A percentile compares a stretch with the other conserved stretches of the same genome.
Evolutionary conservation across 1,140 invertebrate genomes (phyloP).

Genomic region (Macrocentrus cingulum): DNA sequence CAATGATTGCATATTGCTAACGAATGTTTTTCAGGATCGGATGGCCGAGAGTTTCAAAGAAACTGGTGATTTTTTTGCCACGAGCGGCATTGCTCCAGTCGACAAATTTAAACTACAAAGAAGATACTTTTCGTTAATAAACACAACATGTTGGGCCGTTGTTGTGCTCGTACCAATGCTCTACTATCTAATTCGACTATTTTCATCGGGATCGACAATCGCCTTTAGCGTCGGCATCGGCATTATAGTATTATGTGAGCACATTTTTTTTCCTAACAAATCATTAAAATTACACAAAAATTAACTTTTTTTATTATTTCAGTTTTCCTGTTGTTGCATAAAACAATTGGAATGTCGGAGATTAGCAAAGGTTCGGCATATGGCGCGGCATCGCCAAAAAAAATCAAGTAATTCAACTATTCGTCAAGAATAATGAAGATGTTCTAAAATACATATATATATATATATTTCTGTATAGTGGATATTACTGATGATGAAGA

Average conservation of each 20-base stretch:
- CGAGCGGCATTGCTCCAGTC: slow-evolving; percentile 69
- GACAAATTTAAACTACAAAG: slow-evolving; percentile 61
- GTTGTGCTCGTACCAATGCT: slow-evolving; percentile 71
- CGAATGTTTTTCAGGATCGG: slow-evolving; percentile 64
- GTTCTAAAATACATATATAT: slow-evolving; percentile 5
- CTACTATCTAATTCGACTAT: slow-evolving; percentile 68
- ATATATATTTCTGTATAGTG: slow-evolving; percentile 5
- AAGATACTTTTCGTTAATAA: slow-evolving; percentile 70
- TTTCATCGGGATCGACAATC: slow-evolving; percentile 73
- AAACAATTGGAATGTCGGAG: slow-evolving; percentile 80
- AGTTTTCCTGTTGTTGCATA: slow-evolving; percentile 78
- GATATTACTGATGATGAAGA: too few species aligned
- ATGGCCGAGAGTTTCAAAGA: slow-evolving; percentile 78
- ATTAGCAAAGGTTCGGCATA: slow-evolving; percentile 84
- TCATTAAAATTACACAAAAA: background rate
- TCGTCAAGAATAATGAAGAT: too few species aligned
- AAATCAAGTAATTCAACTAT: slow-evolving; percentile 36
- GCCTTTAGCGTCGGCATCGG: slow-evolving; percentile 68
- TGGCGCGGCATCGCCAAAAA: slow-evolving; percentile 58
- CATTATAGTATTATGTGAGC: slow-evolving; percentile 75
- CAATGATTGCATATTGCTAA: background rate
- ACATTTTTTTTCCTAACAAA: slow-evolving; percentile 36
- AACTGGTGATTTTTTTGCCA: slow-evolving; percentile 80
- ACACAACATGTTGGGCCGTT: slow-evolving; percentile 71
- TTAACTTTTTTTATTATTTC: slow-evolving; percentile 49